A percentile compares a stretch with the other conserved stretches of the same genome.
Evolutionary conservation across 2,888 invertebrate genomes (phyloP).

Genomic region (Eristalis intricaria): DNA sequence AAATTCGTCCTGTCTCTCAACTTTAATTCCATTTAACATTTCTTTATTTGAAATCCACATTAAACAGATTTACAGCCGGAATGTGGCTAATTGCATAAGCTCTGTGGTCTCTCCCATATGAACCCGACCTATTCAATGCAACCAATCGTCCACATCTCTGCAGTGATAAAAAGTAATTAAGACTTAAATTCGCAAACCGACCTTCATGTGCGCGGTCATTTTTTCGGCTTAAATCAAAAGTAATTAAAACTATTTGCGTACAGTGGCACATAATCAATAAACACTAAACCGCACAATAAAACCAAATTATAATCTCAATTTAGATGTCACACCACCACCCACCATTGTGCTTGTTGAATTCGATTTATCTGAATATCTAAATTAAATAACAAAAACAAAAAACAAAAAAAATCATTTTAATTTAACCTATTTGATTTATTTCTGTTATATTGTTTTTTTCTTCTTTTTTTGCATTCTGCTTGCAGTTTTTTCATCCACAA

Average conservation of each 20-base stretch:
- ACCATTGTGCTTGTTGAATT: constrained; percentile 1
- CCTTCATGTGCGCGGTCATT: not conserved
- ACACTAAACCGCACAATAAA: not conserved
- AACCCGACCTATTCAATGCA: too few relatives aligned
- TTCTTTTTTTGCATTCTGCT: constrained; percentile 16
- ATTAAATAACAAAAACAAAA: not conserved
- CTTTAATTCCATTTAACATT: too few relatives aligned
- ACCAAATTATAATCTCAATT: constrained; percentile 12
- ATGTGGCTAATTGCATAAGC: too few relatives aligned
- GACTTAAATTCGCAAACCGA: not conserved
- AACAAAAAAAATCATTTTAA: not conserved
- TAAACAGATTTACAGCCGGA: too few relatives aligned
- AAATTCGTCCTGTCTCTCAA: too few relatives aligned
- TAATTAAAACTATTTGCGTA: not conserved
- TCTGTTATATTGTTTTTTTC: not conserved
- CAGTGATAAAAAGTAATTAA: not conserved
- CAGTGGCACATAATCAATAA: constrained; percentile 1
- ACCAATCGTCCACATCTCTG: not conserved
- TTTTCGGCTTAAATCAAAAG: not conserved
- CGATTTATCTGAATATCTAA: constrained; percentile 13
- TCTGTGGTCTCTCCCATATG: too few relatives aligned
- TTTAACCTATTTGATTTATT: not conserved
- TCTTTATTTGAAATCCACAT: too few relatives aligned
- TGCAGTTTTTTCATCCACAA: constrained; percentile 44
- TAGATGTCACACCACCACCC: not conserved